These are phyloP conservation scores for Cynaeus angustus DNA, from an alignment of 2,888 invertebrate genomes.

Conservation along the genomic window DNA sequence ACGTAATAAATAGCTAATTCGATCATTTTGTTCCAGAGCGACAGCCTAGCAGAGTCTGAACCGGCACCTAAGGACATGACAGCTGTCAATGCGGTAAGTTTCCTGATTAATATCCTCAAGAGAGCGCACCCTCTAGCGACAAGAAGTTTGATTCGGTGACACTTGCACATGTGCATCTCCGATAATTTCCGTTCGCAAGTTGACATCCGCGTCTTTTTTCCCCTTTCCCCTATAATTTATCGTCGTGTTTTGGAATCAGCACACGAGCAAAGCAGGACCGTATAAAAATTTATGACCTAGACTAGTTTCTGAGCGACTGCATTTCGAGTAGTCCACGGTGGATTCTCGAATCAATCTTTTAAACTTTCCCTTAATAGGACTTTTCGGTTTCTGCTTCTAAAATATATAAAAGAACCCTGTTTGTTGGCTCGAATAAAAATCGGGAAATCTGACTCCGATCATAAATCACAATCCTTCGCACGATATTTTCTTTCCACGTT, in stretches of 20 bases:
- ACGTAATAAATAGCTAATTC: slow-evolving; percentile 51
- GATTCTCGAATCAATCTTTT: slow-evolving; percentile 56
- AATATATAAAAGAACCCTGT: slow-evolving; percentile 44
- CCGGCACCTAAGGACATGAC: slow-evolving; percentile 75
- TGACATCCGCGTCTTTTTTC: too few species aligned
- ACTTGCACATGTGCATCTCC: slow-evolving; percentile 43
- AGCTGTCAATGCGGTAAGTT: slow-evolving; percentile 79
- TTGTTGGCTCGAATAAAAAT: slow-evolving; percentile 53
- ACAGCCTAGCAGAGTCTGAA: slow-evolving; percentile 70
- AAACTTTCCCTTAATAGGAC: slow-evolving; percentile 56
- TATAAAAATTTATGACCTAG: slow-evolving; percentile 64
- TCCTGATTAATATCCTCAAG: slow-evolving; percentile 58
- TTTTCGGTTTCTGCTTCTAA: slow-evolving; percentile 51
- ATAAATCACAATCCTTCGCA: slow-evolving; percentile 48
- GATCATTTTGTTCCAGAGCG: slow-evolving; percentile 66
- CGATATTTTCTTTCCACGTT: slow-evolving; percentile 30
- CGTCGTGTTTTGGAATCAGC: slow-evolving; percentile 60
- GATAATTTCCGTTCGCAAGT: slow-evolving; percentile 4
- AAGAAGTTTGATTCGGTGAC: slow-evolving; percentile 46
- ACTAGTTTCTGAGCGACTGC: slow-evolving; percentile 55
- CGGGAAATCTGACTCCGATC: slow-evolving; percentile 50
- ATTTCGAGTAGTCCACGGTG: slow-evolving; percentile 52
- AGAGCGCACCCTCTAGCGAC: slow-evolving; percentile 17
- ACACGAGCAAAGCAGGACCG: slow-evolving; percentile 59
- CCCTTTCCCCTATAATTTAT: slow-evolving; percentile 56